phyloP scores from a whole-genome alignment of 2,888 invertebrate species.

The Acronicta psi region DNA sequence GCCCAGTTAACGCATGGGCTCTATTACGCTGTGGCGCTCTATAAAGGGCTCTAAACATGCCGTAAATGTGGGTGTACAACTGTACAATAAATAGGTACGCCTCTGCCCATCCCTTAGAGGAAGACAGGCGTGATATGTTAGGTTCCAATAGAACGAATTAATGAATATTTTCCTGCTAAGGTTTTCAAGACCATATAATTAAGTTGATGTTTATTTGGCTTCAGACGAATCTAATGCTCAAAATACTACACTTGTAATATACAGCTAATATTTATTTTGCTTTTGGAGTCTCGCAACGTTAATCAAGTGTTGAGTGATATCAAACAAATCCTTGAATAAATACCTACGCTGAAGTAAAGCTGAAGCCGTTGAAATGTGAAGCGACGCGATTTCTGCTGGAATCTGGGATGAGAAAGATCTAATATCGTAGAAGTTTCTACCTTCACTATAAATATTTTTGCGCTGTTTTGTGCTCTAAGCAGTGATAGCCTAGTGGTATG shows the following conservation, averaged over 20 bases:
- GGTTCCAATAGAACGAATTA: too few relatives aligned
- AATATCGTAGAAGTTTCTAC: conserved; percentile 35
- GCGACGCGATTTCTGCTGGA: conserved; percentile 19
- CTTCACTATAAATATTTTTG: conserved; percentile 33
- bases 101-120: too few relatives aligned
- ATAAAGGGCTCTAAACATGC: too few relatives aligned
- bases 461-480: conserved; percentile 28
- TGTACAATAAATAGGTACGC: too few relatives aligned
- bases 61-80: too few relatives aligned
- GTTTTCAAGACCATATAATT: not conserved
- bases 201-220: not conserved
- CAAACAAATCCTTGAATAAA: conserved; percentile 42
- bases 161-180: too few relatives aligned
- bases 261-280: conserved; percentile 17
- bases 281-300: conserved; percentile 20
- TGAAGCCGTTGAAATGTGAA: conserved; percentile 48
- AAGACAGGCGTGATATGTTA: too few relatives aligned
- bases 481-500: not conserved
- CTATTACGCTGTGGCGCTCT: too few relatives aligned
- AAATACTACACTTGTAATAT: conserved; percentile 15
- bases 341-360: conserved; percentile 38
- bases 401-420: conserved; percentile 34
- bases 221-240: not conserved
- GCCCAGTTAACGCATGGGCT: too few relatives aligned
- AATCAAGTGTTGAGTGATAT: conserved; percentile 28